Conservation (phyloP, 1,140 invertebrate species). For the Hestina assimilis region DNA sequence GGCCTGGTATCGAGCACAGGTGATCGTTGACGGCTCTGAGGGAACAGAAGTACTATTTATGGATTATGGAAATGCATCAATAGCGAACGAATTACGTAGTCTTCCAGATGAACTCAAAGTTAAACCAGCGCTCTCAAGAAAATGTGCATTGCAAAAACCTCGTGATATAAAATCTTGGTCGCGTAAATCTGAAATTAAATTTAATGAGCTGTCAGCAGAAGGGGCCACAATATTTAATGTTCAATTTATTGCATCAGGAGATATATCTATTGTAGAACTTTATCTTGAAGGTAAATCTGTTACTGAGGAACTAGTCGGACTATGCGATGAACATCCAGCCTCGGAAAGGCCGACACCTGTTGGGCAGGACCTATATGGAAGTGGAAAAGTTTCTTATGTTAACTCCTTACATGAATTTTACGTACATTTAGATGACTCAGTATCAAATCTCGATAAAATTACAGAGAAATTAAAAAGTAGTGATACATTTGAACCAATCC, state of each 20-base stretch:
- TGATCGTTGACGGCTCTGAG: constrained; percentile 80
- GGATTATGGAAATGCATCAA: constrained; percentile 86
- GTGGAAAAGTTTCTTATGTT: constrained; percentile 78
- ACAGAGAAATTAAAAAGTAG: constrained; percentile 77
- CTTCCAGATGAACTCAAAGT: constrained; percentile 82
- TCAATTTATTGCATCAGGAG: constrained; percentile 81
- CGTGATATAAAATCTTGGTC: constrained; percentile 81
- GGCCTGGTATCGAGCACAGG: constrained; percentile 84
- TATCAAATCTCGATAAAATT: constrained; percentile 79
- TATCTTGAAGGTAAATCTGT: constrained; percentile 81
- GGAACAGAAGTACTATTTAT: constrained; percentile 84
- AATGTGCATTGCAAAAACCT: constrained; percentile 82
- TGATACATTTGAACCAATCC: constrained; percentile 71
- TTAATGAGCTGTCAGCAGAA: constrained; percentile 81
- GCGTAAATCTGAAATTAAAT: constrained; percentile 80
- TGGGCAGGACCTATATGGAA: constrained; percentile 58
- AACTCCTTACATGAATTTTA: constrained; percentile 82
- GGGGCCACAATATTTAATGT: constrained; percentile 83
- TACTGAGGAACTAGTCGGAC: constrained; percentile 77
- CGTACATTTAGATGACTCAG: constrained; percentile 80
- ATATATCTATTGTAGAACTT: constrained; percentile 82
- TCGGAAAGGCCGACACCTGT: constrained; percentile 55
- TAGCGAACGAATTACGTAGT: constrained; percentile 79
- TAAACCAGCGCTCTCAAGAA: constrained; percentile 80
- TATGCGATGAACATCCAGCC: constrained; percentile 66